Percentiles rank a stretch among this genome's conserved stretches.
Conservation (phyloP, 2,113 vertebrate species). For the Rhodinocichla rosea region DNA sequence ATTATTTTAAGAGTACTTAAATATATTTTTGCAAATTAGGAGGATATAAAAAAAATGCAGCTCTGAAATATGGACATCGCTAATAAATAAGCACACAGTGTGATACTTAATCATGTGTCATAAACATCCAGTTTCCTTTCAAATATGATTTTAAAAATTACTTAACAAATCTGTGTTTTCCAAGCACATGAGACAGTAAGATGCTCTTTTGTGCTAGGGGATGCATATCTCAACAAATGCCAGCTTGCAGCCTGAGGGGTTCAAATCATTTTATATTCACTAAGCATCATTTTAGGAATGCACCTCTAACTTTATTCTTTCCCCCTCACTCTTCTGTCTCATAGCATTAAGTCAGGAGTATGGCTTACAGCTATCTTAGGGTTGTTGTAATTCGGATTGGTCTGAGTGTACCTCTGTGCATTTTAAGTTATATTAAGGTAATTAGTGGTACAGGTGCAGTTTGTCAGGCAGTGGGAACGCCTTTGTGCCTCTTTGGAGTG, state of each 20-base stretch:
- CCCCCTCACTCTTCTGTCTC: accelerated
- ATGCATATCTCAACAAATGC: not conserved
- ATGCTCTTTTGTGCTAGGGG: not conserved
- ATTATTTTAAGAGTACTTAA: not conserved
- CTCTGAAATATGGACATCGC: not conserved
- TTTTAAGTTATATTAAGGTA: not conserved
- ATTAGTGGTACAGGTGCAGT: not conserved
- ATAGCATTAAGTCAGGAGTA: not conserved
- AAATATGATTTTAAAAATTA: not conserved
- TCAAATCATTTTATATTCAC: not conserved
- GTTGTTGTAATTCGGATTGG: not conserved
- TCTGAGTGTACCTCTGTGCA: not conserved
- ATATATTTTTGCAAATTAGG: not conserved
- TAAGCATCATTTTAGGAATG: not conserved
- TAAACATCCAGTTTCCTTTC: not conserved
- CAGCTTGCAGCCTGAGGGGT: not conserved
- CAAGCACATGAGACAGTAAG: not conserved
- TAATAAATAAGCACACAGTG: not conserved
- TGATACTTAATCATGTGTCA: not conserved
- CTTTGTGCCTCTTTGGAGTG: not conserved
- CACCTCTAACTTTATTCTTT: not conserved
- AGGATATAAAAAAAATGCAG: not conserved
- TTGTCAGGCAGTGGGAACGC: not conserved
- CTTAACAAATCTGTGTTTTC: not conserved
- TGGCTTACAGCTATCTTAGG: not conserved